Evolutionary conservation across 2,888 invertebrate genomes (phyloP), one percentile per base, ranked within the genome.

Genomic region (Mystacides longicornis): DNA sequence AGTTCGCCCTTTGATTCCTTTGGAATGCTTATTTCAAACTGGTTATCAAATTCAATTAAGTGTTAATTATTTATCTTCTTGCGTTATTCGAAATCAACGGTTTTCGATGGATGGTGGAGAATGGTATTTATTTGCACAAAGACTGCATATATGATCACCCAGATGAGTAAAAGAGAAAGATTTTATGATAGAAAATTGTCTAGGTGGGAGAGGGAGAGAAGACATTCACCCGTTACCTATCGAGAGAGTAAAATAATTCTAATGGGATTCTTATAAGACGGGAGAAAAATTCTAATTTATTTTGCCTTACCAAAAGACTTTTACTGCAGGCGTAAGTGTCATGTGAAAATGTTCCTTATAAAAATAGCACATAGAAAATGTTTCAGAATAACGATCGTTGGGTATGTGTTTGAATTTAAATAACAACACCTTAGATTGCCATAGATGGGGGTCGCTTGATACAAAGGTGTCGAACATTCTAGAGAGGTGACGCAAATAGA

Each of bases 201-300:
- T 37, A 42, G 19, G 52, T 23, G 11, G 11, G 52, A 56, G 49
- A 3, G 47, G 22, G 55, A 52, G n/a, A 19, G 22, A n/a, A 56
- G 43, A 56, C 19, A 52, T 33, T 50, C 23, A 33, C 56, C 54
- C 51, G 54, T 51, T 51, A 50, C 47, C 56, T 53, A 54, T 53
- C 48, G 51, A 52, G 49, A 56, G 51, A 59, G 59, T 56, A 59
- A 59, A 59, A 56, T 59, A 59, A 59, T 59, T 59, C 59, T 59
- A 59, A 59, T 59, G 56, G 59, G 59, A 59, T 56, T 59, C 59
- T 59, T 56, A 59, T 59, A 59, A 59, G 54, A 51, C 42, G 56
- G 42, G 56, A 56, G 53, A 55, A 58, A 52, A 53, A 53, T 56
- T 56, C 52, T 45, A 55, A 55, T 33, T 45, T 52, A 16, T 37